Conservation (phyloP, 2,888 invertebrate species). For the Tryphoninae sp. region DNA sequence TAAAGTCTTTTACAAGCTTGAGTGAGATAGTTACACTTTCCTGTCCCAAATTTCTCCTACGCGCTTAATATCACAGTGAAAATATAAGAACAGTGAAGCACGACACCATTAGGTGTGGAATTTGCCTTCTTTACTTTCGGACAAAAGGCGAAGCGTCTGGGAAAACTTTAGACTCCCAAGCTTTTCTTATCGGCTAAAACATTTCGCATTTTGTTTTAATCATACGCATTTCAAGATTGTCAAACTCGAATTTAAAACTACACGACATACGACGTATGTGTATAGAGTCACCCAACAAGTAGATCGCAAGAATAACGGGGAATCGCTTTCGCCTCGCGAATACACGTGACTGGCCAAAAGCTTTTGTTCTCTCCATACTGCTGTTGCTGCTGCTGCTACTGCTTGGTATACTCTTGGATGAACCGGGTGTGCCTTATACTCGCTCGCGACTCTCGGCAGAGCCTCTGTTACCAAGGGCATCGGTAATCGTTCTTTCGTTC, state of each 20-base stretch:
- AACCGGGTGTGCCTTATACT: conserved; percentile 27
- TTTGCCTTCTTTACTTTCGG: no score
- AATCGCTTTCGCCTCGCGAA: conserved; percentile 50
- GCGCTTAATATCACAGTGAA: no score
- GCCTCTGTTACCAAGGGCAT: conserved; percentile 59
- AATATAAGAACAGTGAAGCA: no score
- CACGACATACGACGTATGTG: neutral
- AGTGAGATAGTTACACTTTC: no score
- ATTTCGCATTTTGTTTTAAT: neutral
- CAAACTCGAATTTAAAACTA: neutral
- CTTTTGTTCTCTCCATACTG: conserved; percentile 52
- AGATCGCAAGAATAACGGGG: conserved; percentile 47
- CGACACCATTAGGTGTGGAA: no score
- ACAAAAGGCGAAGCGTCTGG: no score
- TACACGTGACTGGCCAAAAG: conserved; percentile 39
- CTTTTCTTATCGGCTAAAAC: neutral
- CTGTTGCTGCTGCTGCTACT: conserved; percentile 25
- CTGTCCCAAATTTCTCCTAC: no score
- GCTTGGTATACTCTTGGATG: conserved; percentile 43
- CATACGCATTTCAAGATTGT: neutral
- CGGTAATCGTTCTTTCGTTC: conserved; percentile 40
- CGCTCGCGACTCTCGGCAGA: conserved; percentile 24
- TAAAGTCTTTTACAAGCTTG: no score
- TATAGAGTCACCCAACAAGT: neutral
- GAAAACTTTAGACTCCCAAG: no score